Evolutionary conservation across 1,140 invertebrate species (phyloP), one percentile per base, ranked within the genome.

Genomic region (Drosophila quadrilineata): DNA sequence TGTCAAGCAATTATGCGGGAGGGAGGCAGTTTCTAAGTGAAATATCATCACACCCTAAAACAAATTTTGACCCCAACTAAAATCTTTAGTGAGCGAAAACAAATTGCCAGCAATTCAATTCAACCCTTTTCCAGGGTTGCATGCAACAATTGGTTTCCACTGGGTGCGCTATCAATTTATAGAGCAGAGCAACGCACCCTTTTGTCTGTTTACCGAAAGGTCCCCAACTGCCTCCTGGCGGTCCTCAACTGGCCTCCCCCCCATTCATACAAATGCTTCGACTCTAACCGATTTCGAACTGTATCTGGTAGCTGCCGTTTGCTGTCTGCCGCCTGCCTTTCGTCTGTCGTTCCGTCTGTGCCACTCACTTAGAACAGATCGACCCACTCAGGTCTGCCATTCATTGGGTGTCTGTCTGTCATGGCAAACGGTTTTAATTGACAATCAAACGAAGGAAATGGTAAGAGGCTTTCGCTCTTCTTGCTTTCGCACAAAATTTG

Each of bases 101-200:
- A 68, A 71, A 71, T 71, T 71, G 69, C 64, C 50, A 56, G 59
- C 64, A 63, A 68, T 71, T 68, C 64, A 68, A 71, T 68, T 71
- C 26, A 63, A 53, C 54, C 67, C 54, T 60, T 36, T 45, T 8
- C 1, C 33, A n/a, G 46, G 31, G 19, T 41, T 19, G 46, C 62
- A 62, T 62, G 64, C 69, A 71, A 71, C 69, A 71, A 71, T 71
- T 71, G 69, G 69, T 68, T 71, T 24, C 16, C 22, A 21, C 21
- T 43, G 19, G 36, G 24, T 9, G 35, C 22, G 59, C 49, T 63
- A 48, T 64, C 33, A 64, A 57, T 64, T 64, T 41, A 40, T 48
- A 41, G 43, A 35, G 26, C 14, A 41, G 43, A 35, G 26, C 14
- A 10, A 35, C 45, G 62, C 62, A 57, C 24, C 43, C 62, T 65